phyloP scores from a whole-genome alignment of 2,113 vertebrate genomes.

The Lophochroa leadbeateri region DNA sequence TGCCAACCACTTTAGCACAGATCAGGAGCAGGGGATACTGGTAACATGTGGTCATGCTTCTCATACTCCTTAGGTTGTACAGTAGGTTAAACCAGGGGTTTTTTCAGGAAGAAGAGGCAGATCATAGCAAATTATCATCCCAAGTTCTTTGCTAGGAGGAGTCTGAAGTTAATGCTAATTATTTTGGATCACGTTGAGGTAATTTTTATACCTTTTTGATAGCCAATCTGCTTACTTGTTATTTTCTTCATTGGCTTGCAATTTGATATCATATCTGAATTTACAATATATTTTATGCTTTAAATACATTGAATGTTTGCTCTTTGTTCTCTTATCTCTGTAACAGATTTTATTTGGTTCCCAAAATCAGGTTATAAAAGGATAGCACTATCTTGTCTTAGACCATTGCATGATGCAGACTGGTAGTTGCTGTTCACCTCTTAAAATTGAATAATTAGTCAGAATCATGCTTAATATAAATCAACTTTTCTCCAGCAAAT shows the following conservation, averaged over 20 bases:
- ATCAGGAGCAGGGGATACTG: fast-evolving
- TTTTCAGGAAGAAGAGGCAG: background rate
- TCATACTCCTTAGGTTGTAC: background rate
- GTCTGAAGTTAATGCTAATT: background rate
- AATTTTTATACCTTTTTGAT: background rate
- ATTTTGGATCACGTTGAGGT: background rate
- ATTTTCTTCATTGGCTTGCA: background rate
- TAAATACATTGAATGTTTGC: background rate
- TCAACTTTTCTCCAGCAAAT: background rate
- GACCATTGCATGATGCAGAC: background rate
- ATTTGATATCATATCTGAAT: background rate
- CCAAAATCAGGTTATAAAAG: background rate
- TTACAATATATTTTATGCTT: background rate
- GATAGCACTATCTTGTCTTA: background rate
- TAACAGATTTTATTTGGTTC: background rate
- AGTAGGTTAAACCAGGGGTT: background rate
- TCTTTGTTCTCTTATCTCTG: background rate
- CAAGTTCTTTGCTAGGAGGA: background rate
- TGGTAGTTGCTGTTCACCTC: background rate
- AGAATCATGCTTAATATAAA: background rate
- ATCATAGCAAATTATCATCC: background rate
- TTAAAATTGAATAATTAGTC: background rate
- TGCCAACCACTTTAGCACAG: background rate
- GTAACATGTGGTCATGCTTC: background rate
- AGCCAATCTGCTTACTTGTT: background rate